Conservation (phyloP, 1,140 invertebrate genomes). For the Procambarus clarkii region DNA sequence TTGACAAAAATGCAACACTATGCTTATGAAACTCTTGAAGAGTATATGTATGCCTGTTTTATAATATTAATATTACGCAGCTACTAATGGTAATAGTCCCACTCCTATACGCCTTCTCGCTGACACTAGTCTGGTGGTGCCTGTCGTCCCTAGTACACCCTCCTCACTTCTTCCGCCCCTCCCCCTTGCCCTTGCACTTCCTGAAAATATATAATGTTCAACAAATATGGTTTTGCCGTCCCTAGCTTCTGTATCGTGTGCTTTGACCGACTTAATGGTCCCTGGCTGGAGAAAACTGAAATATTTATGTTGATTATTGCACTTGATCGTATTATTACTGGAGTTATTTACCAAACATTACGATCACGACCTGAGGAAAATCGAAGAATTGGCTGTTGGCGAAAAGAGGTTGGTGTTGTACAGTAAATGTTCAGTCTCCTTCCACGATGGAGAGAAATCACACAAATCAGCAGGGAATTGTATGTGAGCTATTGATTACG, state of each 20-base stretch:
- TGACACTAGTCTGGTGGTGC: too few species aligned
- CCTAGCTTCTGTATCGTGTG: background rate
- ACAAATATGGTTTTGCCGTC: background rate
- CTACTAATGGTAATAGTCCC: too few species aligned
- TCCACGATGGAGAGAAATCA: background rate
- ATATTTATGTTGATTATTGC: background rate
- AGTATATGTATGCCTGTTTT: too few species aligned
- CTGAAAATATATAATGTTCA: slow-evolving; percentile 7
- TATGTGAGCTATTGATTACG: background rate
- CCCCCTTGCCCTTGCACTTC: background rate
- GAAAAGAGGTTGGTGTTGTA: background rate
- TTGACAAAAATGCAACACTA: too few species aligned
- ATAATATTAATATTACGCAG: too few species aligned
- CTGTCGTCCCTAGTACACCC: too few species aligned
- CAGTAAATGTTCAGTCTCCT: background rate
- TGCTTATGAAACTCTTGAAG: too few species aligned
- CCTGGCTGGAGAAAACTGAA: background rate
- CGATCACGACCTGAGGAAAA: background rate
- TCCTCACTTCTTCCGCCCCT: background rate
- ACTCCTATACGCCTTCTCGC: too few species aligned
- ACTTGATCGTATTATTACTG: background rate
- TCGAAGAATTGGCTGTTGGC: background rate
- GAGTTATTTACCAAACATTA: slow-evolving; percentile 7
- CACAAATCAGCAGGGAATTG: background rate
- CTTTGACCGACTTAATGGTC: background rate